Percentiles rank a stretch among this genome's conserved stretches.
Evolutionary conservation across 2,797 vertebrate genomes (phyloP).

Genomic region (Alca torda): DNA sequence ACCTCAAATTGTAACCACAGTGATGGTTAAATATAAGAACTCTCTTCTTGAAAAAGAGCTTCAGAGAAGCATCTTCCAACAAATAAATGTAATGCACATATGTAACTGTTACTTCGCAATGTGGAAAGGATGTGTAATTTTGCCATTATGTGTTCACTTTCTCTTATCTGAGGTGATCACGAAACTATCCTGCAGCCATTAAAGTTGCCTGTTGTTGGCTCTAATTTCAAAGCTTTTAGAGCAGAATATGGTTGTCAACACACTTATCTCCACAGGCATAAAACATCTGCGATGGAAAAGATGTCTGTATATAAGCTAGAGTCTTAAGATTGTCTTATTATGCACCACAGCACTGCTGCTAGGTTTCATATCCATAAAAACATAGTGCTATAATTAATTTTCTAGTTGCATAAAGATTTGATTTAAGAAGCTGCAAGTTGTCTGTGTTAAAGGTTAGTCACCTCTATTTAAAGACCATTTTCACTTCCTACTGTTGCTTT

Average conservation of each 20-base stretch:
- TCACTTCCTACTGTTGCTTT: constrained; percentile 29
- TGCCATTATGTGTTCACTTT: not conserved
- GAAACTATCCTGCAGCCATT: not conserved
- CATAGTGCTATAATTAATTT: constrained; percentile 31
- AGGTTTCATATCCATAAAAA: constrained; percentile 3
- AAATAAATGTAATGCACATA: not conserved
- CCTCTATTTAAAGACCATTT: constrained; percentile 35
- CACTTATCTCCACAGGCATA: not conserved
- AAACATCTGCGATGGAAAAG: not conserved
- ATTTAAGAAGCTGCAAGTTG: constrained; percentile 20
- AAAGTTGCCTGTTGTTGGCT: not conserved
- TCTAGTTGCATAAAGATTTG: not conserved
- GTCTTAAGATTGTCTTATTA: not conserved
- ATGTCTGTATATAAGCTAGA: not conserved
- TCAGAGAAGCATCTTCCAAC: not conserved
- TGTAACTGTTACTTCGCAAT: not conserved
- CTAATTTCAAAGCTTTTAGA: constrained; percentile 12
- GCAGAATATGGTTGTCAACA: not conserved
- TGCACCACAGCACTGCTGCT: not conserved
- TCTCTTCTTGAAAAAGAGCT: not conserved
- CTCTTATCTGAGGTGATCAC: not conserved
- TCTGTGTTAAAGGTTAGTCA: constrained; percentile 38
- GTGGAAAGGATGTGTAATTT: not conserved
- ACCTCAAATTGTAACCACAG: not conserved
- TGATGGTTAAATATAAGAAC: not conserved